Percentiles rank a stretch among this genome's conserved stretches.
Evolutionary conservation across 2,888 invertebrate genomes (phyloP).

Genomic region (Lordiphosa andalusiaca): DNA sequence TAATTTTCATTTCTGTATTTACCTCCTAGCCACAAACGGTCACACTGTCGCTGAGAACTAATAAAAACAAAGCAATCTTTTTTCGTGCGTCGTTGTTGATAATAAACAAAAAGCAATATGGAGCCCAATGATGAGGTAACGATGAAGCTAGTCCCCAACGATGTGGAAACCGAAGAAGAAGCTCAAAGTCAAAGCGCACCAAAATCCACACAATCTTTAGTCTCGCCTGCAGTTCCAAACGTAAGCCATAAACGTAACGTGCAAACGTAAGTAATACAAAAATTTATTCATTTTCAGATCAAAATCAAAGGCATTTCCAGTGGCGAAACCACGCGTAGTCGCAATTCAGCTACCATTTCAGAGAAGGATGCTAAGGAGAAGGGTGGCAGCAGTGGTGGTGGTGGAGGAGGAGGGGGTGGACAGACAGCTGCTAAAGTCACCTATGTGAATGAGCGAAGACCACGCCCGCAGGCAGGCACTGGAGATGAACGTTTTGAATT

Average conservation of each 20-base stretch:
- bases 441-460: constrained; percentile 79
- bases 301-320: constrained; percentile 79
- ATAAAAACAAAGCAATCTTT: not conserved
- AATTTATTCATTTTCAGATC: constrained; percentile 6
- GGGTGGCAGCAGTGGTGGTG: constrained; percentile 38
- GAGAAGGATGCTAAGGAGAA: constrained; percentile 63
- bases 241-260: not conserved
- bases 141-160: constrained; percentile 77
- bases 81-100: not conserved
- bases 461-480: constrained; percentile 67
- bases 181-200: constrained; percentile 61
- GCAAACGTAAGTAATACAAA: constrained; percentile 1
- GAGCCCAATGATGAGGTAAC: constrained; percentile 80
- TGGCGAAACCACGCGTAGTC: constrained; percentile 80
- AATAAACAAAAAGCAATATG: constrained; percentile 56
- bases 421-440: constrained; percentile 77
- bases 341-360: constrained; percentile 79
- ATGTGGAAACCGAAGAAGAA: constrained; percentile 80
- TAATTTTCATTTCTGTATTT: too few species aligned
- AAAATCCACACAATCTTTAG: constrained; percentile 78
- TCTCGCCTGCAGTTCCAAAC: constrained; percentile 77
- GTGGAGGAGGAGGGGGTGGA: constrained; percentile 24
- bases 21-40: too few species aligned
- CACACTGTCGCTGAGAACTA: too few species aligned
- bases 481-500: constrained; percentile 79